Percentiles rank a stretch among this genome's conserved stretches.
phyloP scores from a whole-genome alignment of 2,888 invertebrate species.

The Leucophenga montana region DNA sequence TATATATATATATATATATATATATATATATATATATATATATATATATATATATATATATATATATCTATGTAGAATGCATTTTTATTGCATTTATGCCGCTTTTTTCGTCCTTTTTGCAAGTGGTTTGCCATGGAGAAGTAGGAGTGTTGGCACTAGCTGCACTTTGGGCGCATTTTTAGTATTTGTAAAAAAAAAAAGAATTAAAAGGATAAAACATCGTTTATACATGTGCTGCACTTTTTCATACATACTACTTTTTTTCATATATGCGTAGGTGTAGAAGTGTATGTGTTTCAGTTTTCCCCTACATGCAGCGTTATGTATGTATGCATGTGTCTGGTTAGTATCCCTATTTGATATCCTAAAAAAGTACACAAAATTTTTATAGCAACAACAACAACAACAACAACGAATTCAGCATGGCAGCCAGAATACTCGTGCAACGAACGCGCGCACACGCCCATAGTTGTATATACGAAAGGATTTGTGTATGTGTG shows the following conservation, averaged over 20 bases:
- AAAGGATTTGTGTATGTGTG: conserved; percentile 35
- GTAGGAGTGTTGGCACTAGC: no score
- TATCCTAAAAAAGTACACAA: conserved; percentile 68
- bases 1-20: conserved; percentile 36
- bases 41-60: conserved; percentile 38
- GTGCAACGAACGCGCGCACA: conserved; percentile 48
- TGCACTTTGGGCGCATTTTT: conserved; percentile 47
- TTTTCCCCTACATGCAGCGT: conserved; percentile 28
- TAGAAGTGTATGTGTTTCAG: conserved; percentile 35
- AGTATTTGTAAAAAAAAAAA: conserved; percentile 39
- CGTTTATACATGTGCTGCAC: conserved; percentile 41
- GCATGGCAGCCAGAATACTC: conserved; percentile 6
- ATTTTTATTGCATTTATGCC: conserved; percentile 45
- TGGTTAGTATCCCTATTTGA: conserved; percentile 62
- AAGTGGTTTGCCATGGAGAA: not conserved
- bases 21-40: conserved; percentile 37
- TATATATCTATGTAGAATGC: conserved; percentile 44
- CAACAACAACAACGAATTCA: conserved; percentile 28
- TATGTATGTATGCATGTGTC: conserved; percentile 30
- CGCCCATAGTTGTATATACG: conserved; percentile 65
- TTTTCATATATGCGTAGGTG: conserved; percentile 37
- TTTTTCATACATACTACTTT: conserved; percentile 52
- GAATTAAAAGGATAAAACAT: not conserved
- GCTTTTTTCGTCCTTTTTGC: conserved; percentile 27
- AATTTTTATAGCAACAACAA: conserved; percentile 56